Conservation (phyloP, 1,140 invertebrate genomes). For the Achatina immaculata region DNA sequence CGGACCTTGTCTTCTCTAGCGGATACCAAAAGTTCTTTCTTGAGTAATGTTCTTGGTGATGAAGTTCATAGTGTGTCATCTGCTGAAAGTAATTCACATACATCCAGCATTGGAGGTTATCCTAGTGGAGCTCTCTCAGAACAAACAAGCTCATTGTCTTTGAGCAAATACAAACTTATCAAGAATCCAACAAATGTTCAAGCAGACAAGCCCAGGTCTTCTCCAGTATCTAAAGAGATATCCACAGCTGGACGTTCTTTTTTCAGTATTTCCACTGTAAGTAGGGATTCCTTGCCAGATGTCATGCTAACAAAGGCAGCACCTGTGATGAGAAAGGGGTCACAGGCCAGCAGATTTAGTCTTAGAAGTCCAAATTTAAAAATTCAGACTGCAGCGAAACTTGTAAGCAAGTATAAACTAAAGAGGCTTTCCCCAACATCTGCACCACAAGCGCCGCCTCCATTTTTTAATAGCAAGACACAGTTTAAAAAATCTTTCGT, state of each 20-base stretch:
- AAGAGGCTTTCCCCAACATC: constrained; percentile 37
- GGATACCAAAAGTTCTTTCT: neutral
- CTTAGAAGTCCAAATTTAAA: constrained; percentile 2
- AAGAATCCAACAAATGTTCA: neutral
- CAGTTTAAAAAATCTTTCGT: neutral
- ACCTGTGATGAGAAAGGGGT: neutral
- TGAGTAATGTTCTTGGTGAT: neutral
- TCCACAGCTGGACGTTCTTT: neutral
- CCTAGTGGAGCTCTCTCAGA: too few species aligned
- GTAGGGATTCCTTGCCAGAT: neutral
- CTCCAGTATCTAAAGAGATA: neutral
- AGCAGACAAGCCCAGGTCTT: too few species aligned
- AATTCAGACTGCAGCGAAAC: constrained; percentile 27
- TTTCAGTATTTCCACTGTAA: neutral
- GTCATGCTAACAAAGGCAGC: neutral
- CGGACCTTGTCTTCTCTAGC: neutral
- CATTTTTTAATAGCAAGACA: neutral
- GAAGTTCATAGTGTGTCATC: neutral
- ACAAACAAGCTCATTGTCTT: too few species aligned
- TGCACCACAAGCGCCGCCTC: neutral
- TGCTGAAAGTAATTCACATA: neutral
- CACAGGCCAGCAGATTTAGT: neutral
- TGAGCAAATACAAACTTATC: neutral
- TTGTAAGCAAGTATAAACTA: constrained; percentile 37
- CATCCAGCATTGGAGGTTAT: neutral